Evolutionary conservation across 2,888 invertebrate species (phyloP), one percentile per base, ranked within the genome.

Genomic region (Keiferia lycopersicella): DNA sequence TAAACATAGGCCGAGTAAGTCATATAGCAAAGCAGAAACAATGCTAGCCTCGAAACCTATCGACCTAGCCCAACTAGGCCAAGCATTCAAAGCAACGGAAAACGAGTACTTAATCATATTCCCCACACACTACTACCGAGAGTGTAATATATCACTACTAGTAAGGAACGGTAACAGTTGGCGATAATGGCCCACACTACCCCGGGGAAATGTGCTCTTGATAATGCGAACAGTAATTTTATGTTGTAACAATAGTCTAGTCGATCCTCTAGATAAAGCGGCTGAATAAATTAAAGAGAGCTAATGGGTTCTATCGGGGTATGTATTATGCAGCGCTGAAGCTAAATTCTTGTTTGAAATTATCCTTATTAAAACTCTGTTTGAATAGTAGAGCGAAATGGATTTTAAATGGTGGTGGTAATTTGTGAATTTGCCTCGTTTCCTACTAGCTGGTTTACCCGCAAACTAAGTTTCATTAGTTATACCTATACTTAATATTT

Each of bases 171-270:
- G 87, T 75, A 88, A 89, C 91, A 91, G 91, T 90, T 91, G 91
- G 87, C 84, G 86, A 79, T 90, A 91, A 91, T 91, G 87, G 88
- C 74, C 73, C 78, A 80, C 77, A 80, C 77, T 83, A 86, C 90
- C 88, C 90, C 66, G 80, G 90, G 89, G 90, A 88, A 88, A 87
- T 86, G 80, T 73, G 77, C 82, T 83, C 83, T 84, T 87, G 82
- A 87, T 87, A 86, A 84, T 84, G 82, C 79, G 83, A 81, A 82
- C 83, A 80, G 88, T 87, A 87, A 88, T 88, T 87, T 86, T 85
- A 83, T 82, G 82, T 84, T 83, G 81, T 81, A 83, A 87, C 86
- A 86, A 85, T 83, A 78, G 80, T 75, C 68, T 72, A 72, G 70
- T 71, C 71, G 76, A 81, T 80, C 71, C 61, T 53, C 69, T 34